Evolutionary conservation across 1,140 invertebrate species (phyloP), one percentile per base, ranked within the genome.

Genomic region (Latrodectus geometricus): DNA sequence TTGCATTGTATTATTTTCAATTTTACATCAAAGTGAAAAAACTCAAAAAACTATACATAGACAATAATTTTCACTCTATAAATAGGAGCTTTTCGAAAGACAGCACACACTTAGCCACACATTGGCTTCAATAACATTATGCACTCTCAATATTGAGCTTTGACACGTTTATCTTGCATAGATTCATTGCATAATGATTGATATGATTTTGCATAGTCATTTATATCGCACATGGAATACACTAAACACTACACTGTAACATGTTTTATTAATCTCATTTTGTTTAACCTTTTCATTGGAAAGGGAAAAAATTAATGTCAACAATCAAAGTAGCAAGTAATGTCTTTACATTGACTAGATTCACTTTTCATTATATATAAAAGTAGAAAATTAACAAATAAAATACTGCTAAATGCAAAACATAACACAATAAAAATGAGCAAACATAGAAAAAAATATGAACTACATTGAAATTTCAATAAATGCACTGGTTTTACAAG

Each of bases 121-220:
- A n/a, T 9, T 23, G 69, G 72, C 56, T 20, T 14, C 15, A 65
- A 78, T 35, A 35, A 61, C n/a, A 23, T 78, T 78, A 78, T 78
- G 76, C 61, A 76, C 66, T 70, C 7, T 56, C 65, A 49, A 56
- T 66, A 7, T 78, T 78, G 83, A 86, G 83, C 83, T 76, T 72
- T 56, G 61, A 72, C 50, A 78, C 11, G 56, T 56, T 12, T 61
- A 52, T 65, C 12, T 54, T 78, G 54, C 14, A 20, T 20, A 35
- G 54, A 68, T 20, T 73, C 66, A 52, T 68, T 77, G 83, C 83
- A 86, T 86, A 86, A 74, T 70, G 20, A 77, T 70, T 86, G 83
- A 86, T 86, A 86, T 86, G 83, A 78, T 86, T 86, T 78, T 86
- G 83, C 83, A 86, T 78, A 83, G 73, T 83, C 61, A 83, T 75